A percentile compares a stretch with the other conserved stretches of the same genome.
Evolutionary conservation across 2,113 vertebrate species (phyloP).

Genomic region (Equus przewalskii): DNA sequence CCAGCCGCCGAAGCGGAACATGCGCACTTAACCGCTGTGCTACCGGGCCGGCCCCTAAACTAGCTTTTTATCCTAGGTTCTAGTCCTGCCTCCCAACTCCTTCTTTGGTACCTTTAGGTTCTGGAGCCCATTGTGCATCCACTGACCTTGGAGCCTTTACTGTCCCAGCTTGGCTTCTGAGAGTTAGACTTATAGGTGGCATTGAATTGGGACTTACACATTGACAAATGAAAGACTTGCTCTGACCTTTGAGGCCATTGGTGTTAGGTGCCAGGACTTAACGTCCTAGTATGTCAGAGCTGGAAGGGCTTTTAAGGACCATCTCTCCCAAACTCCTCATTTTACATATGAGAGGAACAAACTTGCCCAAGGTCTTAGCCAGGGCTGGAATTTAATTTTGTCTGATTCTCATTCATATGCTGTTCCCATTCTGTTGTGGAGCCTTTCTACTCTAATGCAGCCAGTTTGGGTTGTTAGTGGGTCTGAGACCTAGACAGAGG

Average conservation of each 20-base stretch:
- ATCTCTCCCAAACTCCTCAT: conserved; percentile 22
- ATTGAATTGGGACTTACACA: conserved; percentile 12
- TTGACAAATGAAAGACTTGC: conserved; percentile 13
- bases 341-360: conserved; percentile 53
- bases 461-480: background rate
- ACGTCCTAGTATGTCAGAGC: background rate
- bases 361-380: conserved; percentile 6
- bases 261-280: conserved; percentile 44
- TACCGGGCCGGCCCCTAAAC: background rate
- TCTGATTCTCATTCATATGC: conserved; percentile 7
- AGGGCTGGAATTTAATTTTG: background rate
- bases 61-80: conserved; percentile 25
- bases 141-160: background rate
- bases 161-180: background rate
- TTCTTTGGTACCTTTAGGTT: conserved; percentile 37
- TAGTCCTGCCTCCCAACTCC: background rate
- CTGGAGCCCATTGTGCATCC: background rate
- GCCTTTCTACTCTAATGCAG: background rate
- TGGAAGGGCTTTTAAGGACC: conserved; percentile 57
- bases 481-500: conserved; percentile 7
- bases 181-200: background rate
- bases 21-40: no score
- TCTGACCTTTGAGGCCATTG: conserved; percentile 39
- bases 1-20: no score
- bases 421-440: conserved; percentile 4